These are phyloP conservation scores for Doryteuthis pealeii DNA, from an alignment of 1,140 invertebrate species.

Conservation along the genomic window DNA sequence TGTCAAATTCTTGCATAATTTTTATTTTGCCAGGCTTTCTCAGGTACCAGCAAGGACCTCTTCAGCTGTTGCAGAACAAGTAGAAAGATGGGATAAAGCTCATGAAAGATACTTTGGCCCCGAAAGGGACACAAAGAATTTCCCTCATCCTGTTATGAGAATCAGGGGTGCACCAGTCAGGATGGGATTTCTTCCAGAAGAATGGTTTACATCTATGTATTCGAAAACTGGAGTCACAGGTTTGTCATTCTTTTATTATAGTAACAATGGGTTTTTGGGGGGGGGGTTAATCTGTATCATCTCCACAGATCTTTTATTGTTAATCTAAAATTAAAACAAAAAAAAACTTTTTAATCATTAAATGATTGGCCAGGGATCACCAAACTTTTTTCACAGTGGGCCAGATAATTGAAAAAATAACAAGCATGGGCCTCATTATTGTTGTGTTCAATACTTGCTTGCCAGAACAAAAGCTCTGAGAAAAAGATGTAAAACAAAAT, in stretches of 20 bases:
- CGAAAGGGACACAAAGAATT: conserved; percentile 69
- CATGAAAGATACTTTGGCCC: conserved; percentile 57
- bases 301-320: background rate
- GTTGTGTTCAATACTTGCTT: no score
- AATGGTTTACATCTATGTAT: conserved; percentile 94
- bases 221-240: conserved; percentile 85
- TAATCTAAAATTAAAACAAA: background rate
- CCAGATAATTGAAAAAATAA: no score
- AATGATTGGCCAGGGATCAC: background rate
- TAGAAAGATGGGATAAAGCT: conserved; percentile 44
- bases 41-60: background rate
- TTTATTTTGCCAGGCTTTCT: no score
- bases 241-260: conserved; percentile 48
- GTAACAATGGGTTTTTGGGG: background rate
- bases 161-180: conserved; percentile 75
- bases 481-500: no score
- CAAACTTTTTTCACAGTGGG: no score
- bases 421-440: no score
- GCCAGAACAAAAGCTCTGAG: no score
- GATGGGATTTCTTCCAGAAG: conserved; percentile 86
- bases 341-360: background rate
- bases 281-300: background rate
- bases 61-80: conserved; percentile 17
- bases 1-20: no score
- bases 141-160: conserved; percentile 69